Evolutionary conservation across 2,113 vertebrate species (phyloP).

Genomic region (Erpornis zantholeuca): DNA sequence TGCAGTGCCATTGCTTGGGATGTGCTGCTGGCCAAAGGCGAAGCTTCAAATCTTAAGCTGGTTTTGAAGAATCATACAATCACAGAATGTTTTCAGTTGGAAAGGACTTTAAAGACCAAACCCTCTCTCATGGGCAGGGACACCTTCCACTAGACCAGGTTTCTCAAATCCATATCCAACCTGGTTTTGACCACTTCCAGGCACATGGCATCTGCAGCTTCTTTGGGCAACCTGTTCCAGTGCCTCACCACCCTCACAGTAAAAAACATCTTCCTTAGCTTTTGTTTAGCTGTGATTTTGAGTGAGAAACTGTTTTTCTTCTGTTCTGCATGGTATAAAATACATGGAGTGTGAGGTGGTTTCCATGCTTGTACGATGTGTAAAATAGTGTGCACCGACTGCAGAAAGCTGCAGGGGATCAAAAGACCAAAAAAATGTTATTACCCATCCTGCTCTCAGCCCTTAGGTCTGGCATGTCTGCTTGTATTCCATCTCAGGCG

Average conservation of each 20-base stretch:
- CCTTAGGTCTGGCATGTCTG: background rate
- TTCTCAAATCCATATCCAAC: background rate
- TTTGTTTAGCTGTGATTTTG: background rate
- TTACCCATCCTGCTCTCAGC: accelerated
- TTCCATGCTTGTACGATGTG: accelerated
- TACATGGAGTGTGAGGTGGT: background rate
- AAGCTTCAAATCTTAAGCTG: background rate
- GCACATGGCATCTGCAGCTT: background rate
- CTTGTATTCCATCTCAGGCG: background rate
- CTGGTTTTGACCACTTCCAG: background rate
- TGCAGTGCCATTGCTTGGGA: background rate
- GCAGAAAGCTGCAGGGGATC: background rate
- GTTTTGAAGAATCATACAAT: background rate
- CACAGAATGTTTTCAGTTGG: background rate
- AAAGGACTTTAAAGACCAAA: background rate
- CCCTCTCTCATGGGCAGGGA: background rate
- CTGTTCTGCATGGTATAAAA: background rate
- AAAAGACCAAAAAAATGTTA: background rate
- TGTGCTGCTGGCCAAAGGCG: background rate
- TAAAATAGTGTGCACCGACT: background rate
- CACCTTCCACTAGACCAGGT: background rate
- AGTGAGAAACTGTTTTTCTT: background rate
- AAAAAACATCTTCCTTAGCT: background rate
- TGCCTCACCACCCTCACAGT: background rate
- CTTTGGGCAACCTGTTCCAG: background rate